A percentile compares a stretch with the other conserved stretches of the same genome.
phyloP scores from a whole-genome alignment of 2,797 vertebrate species.

The Ptychobarbus kaznakovi region DNA sequence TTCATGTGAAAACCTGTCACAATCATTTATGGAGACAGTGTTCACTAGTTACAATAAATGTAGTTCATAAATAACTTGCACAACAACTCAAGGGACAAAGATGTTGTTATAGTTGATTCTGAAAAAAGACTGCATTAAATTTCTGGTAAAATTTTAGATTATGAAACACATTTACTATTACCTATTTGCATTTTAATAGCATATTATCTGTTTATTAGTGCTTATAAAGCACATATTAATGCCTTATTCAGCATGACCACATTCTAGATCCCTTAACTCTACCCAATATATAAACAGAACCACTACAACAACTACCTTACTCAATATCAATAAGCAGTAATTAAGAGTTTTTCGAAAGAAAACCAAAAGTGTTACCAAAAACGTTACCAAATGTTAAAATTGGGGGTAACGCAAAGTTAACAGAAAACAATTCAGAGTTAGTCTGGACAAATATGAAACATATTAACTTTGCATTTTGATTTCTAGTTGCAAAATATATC shows the following conservation, averaged over 20 bases:
- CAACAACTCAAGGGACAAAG: constrained; percentile 7
- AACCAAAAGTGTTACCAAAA: neutral
- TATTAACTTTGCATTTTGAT: neutral
- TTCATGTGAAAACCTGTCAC: neutral
- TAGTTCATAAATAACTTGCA: constrained; percentile 15
- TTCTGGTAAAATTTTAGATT: neutral
- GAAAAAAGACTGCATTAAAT: neutral
- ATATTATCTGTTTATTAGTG: neutral
- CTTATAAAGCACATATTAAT: neutral
- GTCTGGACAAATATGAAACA: neutral
- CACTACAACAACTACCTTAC: neutral
- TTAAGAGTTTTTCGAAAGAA: neutral
- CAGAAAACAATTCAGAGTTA: neutral
- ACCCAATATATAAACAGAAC: neutral
- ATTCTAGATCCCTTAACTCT: neutral
- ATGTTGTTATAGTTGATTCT: neutral
- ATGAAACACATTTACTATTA: neutral
- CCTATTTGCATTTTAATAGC: neutral
- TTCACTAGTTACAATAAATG: neutral
- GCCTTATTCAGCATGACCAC: neutral
- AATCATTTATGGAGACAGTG: constrained; percentile 5
- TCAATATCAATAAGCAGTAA: neutral
- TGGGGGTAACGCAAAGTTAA: neutral
- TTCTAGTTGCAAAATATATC: neutral
- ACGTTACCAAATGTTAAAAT: neutral